A percentile compares a stretch with the other conserved stretches of the same genome.
Evolutionary conservation across 1,140 invertebrate species (phyloP).

Genomic region (Drosophila watanabei): DNA sequence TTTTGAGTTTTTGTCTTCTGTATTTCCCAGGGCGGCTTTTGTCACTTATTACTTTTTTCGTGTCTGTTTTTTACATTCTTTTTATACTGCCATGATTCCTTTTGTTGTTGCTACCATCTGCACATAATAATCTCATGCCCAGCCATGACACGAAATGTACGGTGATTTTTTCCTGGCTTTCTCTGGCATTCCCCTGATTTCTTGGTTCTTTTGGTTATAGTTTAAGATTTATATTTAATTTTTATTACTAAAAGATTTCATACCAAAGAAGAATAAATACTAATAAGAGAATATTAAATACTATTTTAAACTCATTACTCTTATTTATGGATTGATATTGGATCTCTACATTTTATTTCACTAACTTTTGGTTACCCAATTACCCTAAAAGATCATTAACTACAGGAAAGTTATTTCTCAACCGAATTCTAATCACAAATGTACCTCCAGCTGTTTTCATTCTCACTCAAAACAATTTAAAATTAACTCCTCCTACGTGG

Average conservation of each 20-base stretch:
- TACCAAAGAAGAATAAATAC: not conserved
- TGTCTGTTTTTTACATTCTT: constrained; percentile 20
- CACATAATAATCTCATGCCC: constrained; percentile 35
- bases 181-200: not conserved
- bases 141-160: constrained; percentile 26
- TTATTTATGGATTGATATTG: not conserved
- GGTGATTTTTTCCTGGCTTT: constrained; percentile 1
- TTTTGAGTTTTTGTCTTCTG: constrained; percentile 27
- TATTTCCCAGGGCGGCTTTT: constrained; percentile 46
- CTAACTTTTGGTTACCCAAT: not conserved
- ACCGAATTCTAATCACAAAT: constrained; percentile 3
- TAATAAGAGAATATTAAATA: too few species aligned
- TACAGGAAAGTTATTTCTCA: not conserved
- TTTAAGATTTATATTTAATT: not conserved
- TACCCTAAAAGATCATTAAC: constrained; percentile 1
- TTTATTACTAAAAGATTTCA: too few species aligned
- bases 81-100: constrained; percentile 31
- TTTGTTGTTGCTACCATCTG: constrained; percentile 24
- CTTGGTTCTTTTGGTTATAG: not conserved
- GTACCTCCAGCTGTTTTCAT: constrained; percentile 15
- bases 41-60: constrained; percentile 53
- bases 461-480: constrained; percentile 23
- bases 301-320: not conserved
- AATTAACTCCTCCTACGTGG: constrained; percentile 15
- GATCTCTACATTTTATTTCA: not conserved